Base-by-base conservation (phyloP, 2,797 vertebrate species). In the Acrossocheilus fasciatus region DNA sequence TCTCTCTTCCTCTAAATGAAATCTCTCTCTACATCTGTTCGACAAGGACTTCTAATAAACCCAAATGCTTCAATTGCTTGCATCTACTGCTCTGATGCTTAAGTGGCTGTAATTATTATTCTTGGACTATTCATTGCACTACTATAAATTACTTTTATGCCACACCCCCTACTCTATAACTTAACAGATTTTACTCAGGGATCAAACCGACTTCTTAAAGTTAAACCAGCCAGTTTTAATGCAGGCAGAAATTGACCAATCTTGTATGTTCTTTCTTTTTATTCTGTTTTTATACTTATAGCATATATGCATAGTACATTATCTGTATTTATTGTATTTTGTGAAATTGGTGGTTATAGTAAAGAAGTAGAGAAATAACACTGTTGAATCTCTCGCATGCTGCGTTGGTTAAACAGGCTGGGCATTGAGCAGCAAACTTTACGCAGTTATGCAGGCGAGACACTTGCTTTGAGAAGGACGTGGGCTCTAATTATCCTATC, bases 111-210 rank as follows among this genome's bases (percentile, higher is more conserved):
- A 43, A 45, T 43, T 45, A 45, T 73, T 47, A 26, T 73, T 47
- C 7, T 75, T 50, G 9, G 26, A 34, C 45, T 57, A 39, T n/a
- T 36, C 5, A 23, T 23, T 76, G 5, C 18, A 76, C 74, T 76
- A 76, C 84, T 88, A 79, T 75, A 83, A 86, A 89, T 90, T 34
- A 88, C 79, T 75, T 82, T 15, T 85, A 72, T 70, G 50, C 52
- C 26, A 47, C 30, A 18, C 68, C 72, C 23, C 41, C n/a, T 57
- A 36, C 26, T 83, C 15, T 18, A 30, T 34, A 50, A 47, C 50
- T 50, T 18, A 75, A 52, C 4, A 18, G 1, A 2, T 75, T 76
- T 52, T 20, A 34, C 2, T 75, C 1, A 4, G n/a, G 15, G 26
- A 23, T 34, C 26, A 12, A 34, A 20, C 30, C 4, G 1, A 18